Percentiles rank a stretch among this genome's conserved stretches.
phyloP scores from a whole-genome alignment of 2,888 invertebrate genomes.

The Phyto melanocephala region DNA sequence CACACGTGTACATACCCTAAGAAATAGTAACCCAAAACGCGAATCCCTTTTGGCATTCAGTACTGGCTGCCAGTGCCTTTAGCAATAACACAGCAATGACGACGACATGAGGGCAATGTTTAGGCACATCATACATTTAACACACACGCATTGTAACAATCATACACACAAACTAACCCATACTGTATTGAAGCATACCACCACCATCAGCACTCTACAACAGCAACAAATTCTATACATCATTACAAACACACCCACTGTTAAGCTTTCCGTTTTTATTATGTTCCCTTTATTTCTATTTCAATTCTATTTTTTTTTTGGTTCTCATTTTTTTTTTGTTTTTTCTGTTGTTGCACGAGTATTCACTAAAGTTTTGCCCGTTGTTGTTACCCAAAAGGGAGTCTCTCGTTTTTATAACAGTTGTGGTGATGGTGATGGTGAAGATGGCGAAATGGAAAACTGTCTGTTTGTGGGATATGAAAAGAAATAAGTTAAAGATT shows the following conservation, averaged over 20 bases:
- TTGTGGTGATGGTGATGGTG: neutral
- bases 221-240: slow-evolving; percentile 53
- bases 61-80: slow-evolving; percentile 52
- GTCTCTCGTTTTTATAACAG: neutral
- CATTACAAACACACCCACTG: slow-evolving; percentile 64
- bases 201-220: neutral
- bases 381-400: slow-evolving; percentile 44
- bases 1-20: neutral
- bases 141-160: slow-evolving; percentile 6
- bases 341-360: slow-evolving; percentile 14
- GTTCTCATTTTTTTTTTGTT: too few species aligned
- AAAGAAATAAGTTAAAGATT: neutral
- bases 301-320: slow-evolving; percentile 29
- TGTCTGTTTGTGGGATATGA: slow-evolving; percentile 43
- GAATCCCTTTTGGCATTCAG: slow-evolving; percentile 64
- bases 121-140: slow-evolving; percentile 57
- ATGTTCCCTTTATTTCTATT: slow-evolving; percentile 60
- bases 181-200: neutral
- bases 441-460: neutral
- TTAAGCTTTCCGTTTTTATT: slow-evolving; percentile 61
- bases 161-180: neutral
- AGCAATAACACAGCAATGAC: slow-evolving; percentile 24
- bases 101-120: slow-evolving; percentile 42
- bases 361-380: slow-evolving; percentile 58
- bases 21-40: slow-evolving; percentile 62